Percentiles rank a stretch among this genome's conserved stretches.
phyloP scores from a whole-genome alignment of 2,797 vertebrate genomes.

The Squalus acanthias region DNA sequence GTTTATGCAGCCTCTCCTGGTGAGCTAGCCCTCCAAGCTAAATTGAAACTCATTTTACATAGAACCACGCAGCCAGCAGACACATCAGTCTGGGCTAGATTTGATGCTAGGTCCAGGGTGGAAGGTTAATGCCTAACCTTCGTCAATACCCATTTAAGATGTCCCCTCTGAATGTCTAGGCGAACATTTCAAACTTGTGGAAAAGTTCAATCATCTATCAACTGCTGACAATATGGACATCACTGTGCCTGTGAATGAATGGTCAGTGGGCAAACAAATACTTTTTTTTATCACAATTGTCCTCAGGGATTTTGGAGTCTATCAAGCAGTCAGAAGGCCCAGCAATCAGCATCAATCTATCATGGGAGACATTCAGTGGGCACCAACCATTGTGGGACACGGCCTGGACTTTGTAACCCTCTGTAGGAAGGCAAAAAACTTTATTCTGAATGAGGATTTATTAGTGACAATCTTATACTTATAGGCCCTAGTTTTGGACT shows the following conservation, averaged over 20 bases:
- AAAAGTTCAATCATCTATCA: not conserved
- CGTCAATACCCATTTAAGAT: too few relatives aligned
- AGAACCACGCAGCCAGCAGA: not conserved
- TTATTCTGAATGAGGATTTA: not conserved
- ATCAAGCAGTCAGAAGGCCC: not conserved
- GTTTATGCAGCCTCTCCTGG: not conserved
- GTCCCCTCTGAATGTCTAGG: not conserved
- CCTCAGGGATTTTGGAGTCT: not conserved
- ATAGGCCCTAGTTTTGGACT: not conserved
- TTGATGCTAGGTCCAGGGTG: not conserved
- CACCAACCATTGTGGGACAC: not conserved
- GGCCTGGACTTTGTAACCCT: not conserved
- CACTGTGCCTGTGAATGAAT: too few relatives aligned
- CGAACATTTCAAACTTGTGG: not conserved
- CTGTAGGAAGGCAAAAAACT: too few relatives aligned
- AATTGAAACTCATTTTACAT: not conserved
- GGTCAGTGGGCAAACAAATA: too few relatives aligned
- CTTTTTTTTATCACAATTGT: not conserved
- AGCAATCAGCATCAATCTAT: not conserved
- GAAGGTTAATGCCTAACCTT: not conserved
- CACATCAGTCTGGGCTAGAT: not conserved
- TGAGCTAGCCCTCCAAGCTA: not conserved
- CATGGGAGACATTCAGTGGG: not conserved
- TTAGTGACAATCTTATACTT: not conserved
- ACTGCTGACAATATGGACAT: too few relatives aligned